A percentile compares a stretch with the other conserved stretches of the same genome.
These are phyloP conservation scores for Pollachius pollachius DNA, from an alignment of 2,113 vertebrate species.

Conservation along the genomic window DNA sequence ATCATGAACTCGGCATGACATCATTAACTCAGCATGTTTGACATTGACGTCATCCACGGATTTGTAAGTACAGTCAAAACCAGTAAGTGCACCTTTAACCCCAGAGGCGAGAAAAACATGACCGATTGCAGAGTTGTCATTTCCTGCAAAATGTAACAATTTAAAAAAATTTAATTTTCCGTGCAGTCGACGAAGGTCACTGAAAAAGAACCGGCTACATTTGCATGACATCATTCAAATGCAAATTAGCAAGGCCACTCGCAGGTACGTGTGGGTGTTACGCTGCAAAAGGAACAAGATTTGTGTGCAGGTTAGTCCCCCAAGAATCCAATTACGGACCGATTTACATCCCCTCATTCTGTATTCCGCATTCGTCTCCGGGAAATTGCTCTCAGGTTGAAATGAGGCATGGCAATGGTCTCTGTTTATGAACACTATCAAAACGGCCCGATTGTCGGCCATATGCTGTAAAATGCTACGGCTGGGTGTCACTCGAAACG, in stretches of 20 bases:
- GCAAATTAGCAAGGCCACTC: conserved; percentile 38
- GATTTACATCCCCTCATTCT: conserved; percentile 40
- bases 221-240: conserved; percentile 36
- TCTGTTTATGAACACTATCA: conserved; percentile 59
- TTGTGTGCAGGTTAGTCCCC: conserved; percentile 35
- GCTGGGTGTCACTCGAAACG: conserved; percentile 49
- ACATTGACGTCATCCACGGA: background rate
- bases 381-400: conserved; percentile 49
- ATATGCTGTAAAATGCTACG: conserved; percentile 66
- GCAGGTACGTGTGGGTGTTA: conserved; percentile 38
- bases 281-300: conserved; percentile 32
- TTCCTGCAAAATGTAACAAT: background rate
- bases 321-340: conserved; percentile 50
- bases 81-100: background rate
- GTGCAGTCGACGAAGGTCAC: background rate
- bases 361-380: background rate
- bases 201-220: conserved; percentile 19
- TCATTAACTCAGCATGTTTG: background rate
- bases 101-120: background rate
- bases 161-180: background rate
- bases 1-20: background rate
- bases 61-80: background rate
- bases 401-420: conserved; percentile 58
- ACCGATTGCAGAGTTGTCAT: background rate
- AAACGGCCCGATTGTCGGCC: conserved; percentile 55